Base-by-base conservation (phyloP, 2,888 invertebrate species). In the Lasius fuliginosus region DNA sequence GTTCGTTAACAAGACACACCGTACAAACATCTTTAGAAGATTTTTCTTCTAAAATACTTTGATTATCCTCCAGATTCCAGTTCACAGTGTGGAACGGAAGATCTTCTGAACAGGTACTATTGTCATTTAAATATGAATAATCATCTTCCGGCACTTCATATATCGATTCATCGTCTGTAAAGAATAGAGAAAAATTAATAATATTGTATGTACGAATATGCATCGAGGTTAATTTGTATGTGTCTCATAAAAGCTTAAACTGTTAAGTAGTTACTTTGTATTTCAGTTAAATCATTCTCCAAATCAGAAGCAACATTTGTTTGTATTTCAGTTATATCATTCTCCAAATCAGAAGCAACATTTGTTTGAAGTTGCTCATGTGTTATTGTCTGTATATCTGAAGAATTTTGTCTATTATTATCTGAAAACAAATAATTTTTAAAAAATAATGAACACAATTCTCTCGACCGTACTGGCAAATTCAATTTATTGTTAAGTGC, bases 351-450 rank as follows among this genome's bases (percentile, higher is more conserved):
- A 23, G 23, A 23, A 23, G 23, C 23, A 23, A 23, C 23, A 23
- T 23, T 23, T 23, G 23, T 23, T 23, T 23, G 23, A 23, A 23
- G 23, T 23, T 23, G 23, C 23, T 23, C 23, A 23, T 23, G 11
- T 9, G 40, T 40, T 40, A 12, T 18, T 64, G 64, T 69, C 30
- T 69, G 18, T 49, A n/a, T 12, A 33, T 53, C 33, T 23, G 67
- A n/a, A 49, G 69, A 30, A 33, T 33, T 53, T n/a, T 53, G 4
- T 33, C 3, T 27, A 33, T 71, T 15, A 23, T 53, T 56, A 49
- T 53, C 69, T 69, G 33, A 3, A 69, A 69, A 69, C 40, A 69
- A 27, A 53, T 69, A 53, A 30, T 53, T 69, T 53, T 69, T 12
- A 33, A n/a, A n/a, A n/a, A n/a, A n/a, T n/a, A n/a, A n/a, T n/a